phyloP scores from a whole-genome alignment of 53 echinoderm and acorn worm species.

The Hippasteria phrygiana region DNA sequence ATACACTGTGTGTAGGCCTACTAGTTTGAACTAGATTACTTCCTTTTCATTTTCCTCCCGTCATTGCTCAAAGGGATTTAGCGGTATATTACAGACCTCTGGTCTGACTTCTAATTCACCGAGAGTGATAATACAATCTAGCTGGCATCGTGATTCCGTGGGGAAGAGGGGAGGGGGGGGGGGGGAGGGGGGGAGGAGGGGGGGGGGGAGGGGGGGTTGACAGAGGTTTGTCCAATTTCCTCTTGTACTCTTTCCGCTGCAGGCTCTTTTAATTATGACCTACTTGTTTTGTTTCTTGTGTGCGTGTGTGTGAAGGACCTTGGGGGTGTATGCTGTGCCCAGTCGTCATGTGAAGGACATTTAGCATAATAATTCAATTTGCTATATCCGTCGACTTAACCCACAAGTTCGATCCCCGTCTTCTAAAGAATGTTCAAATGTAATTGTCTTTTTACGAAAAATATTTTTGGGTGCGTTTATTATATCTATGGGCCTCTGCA shows the following conservation, averaged over 20 bases:
- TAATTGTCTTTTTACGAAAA: no score
- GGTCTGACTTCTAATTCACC: neutral
- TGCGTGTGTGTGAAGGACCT: neutral
- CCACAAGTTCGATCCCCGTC: no score
- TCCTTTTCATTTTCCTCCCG: neutral
- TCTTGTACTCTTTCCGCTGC: neutral
- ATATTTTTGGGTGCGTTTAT: no score
- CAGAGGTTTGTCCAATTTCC: neutral
- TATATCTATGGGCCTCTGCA: no score
- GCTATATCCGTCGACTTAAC: no score
- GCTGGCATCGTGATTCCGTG: neutral
- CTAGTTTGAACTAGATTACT: neutral
- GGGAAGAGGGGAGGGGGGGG: no score
- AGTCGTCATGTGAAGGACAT: no score
- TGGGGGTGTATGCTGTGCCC: neutral
- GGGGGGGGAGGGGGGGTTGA: no score
- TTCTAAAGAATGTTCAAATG: no score
- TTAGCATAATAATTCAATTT: no score
- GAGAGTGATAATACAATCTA: neutral
- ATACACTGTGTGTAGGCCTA: neutral
- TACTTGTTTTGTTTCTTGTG: neutral
- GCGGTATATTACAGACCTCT: neutral
- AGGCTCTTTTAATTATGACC: conserved; percentile 1
- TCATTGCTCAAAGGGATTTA: neutral
- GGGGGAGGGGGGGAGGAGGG: no score